Evolutionary conservation across 2,888 invertebrate species (phyloP).

Genomic region (Neocrepidodera transversa): DNA sequence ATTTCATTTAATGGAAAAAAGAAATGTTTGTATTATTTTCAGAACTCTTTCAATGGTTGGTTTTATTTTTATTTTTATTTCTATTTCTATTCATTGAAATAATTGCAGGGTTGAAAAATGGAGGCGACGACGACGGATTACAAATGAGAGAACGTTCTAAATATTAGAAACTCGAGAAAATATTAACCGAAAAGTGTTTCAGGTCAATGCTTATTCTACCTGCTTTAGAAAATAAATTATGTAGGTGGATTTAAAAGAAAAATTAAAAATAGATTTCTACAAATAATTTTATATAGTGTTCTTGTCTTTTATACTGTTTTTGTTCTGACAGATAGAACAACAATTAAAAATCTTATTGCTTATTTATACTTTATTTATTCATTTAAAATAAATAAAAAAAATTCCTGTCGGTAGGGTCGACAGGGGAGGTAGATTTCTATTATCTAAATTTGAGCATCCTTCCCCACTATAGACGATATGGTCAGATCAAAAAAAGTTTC

Average conservation of each 20-base stretch:
- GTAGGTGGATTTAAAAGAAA: neutral
- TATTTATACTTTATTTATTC: too few species aligned
- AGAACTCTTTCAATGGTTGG: neutral
- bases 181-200: conserved; percentile 17
- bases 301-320: too few species aligned
- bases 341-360: too few species aligned
- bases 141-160: conserved; percentile 32
- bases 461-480: too few species aligned
- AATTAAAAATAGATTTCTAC: neutral
- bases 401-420: too few species aligned
- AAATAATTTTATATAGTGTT: too few species aligned
- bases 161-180: conserved; percentile 18
- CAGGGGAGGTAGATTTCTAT: too few species aligned
- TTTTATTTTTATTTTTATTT: conserved; percentile 3
- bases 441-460: too few species aligned
- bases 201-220: neutral
- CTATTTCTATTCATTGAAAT: conserved; percentile 37
- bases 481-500: too few species aligned
- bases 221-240: conserved; percentile 9
- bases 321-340: too few species aligned
- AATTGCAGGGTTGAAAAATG: conserved; percentile 40
- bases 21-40: neutral
- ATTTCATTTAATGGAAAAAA: neutral
- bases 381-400: too few species aligned
- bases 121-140: conserved; percentile 20